Evolutionary conservation across 2,797 vertebrate genomes (phyloP), one percentile per base, ranked within the genome.

Genomic region (Coccyzus lansbergi): DNA sequence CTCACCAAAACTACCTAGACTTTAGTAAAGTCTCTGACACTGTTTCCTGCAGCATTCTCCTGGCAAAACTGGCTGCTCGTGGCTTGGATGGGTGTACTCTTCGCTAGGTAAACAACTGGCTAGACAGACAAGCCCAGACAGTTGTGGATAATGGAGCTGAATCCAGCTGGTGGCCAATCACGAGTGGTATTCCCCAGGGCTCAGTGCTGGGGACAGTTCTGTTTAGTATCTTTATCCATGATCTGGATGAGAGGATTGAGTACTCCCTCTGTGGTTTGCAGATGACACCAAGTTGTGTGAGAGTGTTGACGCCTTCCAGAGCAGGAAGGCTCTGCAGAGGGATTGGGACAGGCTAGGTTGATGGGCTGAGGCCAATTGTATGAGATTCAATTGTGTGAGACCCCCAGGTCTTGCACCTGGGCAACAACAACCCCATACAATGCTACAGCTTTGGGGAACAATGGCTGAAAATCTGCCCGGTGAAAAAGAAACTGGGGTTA

Each of bases 261-360:
- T 10, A 24, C 31, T 16, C 10, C 26, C n/a, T 71, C n/a, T 31
- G 11, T 40, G 15, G 5, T 33, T 33, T 12, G 34, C 34, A 64
- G 51, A 4, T 2, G 10, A 33, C 24, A 48, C 29, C 33, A 83
- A 26, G 13, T 2, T 59, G n/a, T 17, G 13, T 0, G 0, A 29
- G 29, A 9, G 5, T 15, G 28, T 34, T 9, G 56, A 31, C 16
- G 20, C 62, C 8, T 42, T 33, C 0, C 6, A 65, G 52, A 9
- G 44, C 2, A 31, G 52, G 13, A 4, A 5, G 25, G 9, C 12
- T 34, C 16, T 49, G 2, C 31, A 31, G 34, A 34, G 20, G 12
- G 34, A 14, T 5, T 10, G 58, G 48, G 48, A 6, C 38, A 82
- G 67, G 67, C 38, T 82, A 67, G 58, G 36, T 13, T 1, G 0